Conservation (phyloP, 2,113 vertebrate species). For the Synchiropus splendidus region DNA sequence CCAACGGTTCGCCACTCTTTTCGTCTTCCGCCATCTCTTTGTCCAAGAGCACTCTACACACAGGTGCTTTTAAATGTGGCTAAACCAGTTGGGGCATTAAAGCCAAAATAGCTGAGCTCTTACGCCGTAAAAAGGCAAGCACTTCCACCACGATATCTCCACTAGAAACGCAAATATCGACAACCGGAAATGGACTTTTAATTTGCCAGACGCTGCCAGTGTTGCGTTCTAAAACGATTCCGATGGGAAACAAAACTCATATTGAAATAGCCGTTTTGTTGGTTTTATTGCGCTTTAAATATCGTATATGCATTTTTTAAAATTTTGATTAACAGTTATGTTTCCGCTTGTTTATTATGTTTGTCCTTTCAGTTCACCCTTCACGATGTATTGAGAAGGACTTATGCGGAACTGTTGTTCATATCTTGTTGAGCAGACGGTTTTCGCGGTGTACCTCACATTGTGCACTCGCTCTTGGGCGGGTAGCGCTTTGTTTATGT, state of each 20-base stretch:
- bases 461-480: neutral
- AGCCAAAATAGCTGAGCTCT: fast-evolving
- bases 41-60: neutral
- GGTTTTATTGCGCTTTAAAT: neutral
- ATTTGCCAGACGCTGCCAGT: conserved; percentile 35
- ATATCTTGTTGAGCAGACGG: too few relatives aligned
- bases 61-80: neutral
- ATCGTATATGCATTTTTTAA: neutral
- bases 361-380: too few relatives aligned
- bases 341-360: too few relatives aligned
- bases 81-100: neutral
- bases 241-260: neutral
- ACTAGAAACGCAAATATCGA: too few relatives aligned
- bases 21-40: conserved; percentile 68
- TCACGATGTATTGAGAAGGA: too few relatives aligned
- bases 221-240: conserved; percentile 34
- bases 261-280: neutral
- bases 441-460: conserved; percentile 3
- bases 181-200: conserved; percentile 10
- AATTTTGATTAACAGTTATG: too few relatives aligned
- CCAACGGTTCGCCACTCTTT: conserved; percentile 36
- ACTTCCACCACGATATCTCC: neutral
- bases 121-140: fast-evolving
- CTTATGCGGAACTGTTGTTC: too few relatives aligned
- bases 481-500: neutral